These are phyloP conservation scores for Ornithoptera priamus DNA, from an alignment of 2,888 invertebrate species.

Conservation along the genomic window DNA sequence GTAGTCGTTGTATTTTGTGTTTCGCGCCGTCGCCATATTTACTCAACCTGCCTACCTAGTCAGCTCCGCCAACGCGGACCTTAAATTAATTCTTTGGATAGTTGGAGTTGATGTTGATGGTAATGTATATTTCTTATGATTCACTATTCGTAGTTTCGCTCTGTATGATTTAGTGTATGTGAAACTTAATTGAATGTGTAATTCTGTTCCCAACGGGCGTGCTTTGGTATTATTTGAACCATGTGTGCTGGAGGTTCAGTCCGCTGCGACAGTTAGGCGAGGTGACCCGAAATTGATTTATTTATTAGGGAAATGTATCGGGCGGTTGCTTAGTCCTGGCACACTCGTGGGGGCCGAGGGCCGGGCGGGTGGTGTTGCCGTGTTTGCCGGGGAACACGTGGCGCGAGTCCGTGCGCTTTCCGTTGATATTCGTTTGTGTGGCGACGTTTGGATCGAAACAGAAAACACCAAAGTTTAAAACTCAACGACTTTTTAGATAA, in stretches of 20 bases:
- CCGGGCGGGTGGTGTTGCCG: slow-evolving; percentile 27
- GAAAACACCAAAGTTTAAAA: slow-evolving; percentile 76
- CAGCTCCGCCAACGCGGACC: slow-evolving; percentile 41
- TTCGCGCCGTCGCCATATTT: slow-evolving; percentile 58
- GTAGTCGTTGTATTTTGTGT: slow-evolving; percentile 75
- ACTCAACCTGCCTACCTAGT: slow-evolving; percentile 56
- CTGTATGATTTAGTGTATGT: slow-evolving; percentile 72
- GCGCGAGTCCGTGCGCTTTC: slow-evolving; percentile 34
- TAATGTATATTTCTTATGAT: slow-evolving; percentile 59
- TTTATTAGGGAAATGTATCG: slow-evolving; percentile 73
- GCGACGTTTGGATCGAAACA: slow-evolving; percentile 62
- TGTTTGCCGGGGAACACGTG: slow-evolving; percentile 23
- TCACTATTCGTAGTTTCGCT: slow-evolving; percentile 64
- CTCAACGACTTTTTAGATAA: slow-evolving; percentile 79
- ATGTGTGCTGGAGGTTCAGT: slow-evolving; percentile 28
- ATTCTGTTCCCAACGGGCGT: slow-evolving; percentile 23
- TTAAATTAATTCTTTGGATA: slow-evolving; percentile 42
- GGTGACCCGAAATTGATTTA: slow-evolving; percentile 64
- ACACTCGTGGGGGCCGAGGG: not conserved
- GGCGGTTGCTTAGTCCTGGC: slow-evolving; percentile 49
- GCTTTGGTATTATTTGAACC: too few species aligned
- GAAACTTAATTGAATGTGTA: slow-evolving; percentile 60
- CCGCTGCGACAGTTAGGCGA: slow-evolving; percentile 34
- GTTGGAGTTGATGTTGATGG: slow-evolving; percentile 54
- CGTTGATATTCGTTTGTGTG: slow-evolving; percentile 31